These are phyloP conservation scores for Molothrus ater DNA, from an alignment of 2,797 vertebrate genomes.

Conservation along the genomic window DNA sequence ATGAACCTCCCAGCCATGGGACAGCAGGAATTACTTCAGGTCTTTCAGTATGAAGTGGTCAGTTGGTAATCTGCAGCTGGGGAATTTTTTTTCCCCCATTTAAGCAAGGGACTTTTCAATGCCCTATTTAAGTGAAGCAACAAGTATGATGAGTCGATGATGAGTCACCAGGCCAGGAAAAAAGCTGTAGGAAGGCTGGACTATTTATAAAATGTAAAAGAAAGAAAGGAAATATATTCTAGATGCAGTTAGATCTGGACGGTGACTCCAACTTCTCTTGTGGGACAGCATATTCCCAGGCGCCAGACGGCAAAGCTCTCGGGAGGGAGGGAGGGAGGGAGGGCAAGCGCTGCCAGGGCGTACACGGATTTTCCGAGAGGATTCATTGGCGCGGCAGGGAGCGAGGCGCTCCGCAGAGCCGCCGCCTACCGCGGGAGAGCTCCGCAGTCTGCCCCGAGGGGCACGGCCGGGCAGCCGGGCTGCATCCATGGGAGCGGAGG, in stretches of 20 bases:
- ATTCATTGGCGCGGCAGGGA: accelerated
- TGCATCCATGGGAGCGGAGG: accelerated
- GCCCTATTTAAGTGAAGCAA: not conserved
- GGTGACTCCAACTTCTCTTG: not conserved
- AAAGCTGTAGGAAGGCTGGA: constrained; percentile 29
- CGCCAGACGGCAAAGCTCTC: not conserved
- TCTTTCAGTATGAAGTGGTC: not conserved
- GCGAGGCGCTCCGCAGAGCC: not conserved
- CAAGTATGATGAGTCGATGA: not conserved
- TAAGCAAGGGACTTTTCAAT: not conserved
- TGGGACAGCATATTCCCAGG: not conserved
- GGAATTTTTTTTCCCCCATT: not conserved
- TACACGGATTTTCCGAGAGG: accelerated
- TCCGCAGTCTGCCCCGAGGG: not conserved
- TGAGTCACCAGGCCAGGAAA: constrained; percentile 56
- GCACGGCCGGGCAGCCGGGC: accelerated
- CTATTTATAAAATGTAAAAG: constrained; percentile 58
- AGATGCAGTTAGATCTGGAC: not conserved
- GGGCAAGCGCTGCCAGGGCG: accelerated
- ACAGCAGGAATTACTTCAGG: not conserved
- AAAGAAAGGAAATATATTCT: constrained; percentile 61
- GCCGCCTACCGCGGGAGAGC: not conserved
- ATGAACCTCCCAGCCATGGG: not conserved
- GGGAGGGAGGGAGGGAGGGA: not conserved
- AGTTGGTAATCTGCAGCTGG: not conserved